Evolutionary conservation across 1,140 invertebrate genomes (phyloP).

Genomic region (Calliphora vicina): DNA sequence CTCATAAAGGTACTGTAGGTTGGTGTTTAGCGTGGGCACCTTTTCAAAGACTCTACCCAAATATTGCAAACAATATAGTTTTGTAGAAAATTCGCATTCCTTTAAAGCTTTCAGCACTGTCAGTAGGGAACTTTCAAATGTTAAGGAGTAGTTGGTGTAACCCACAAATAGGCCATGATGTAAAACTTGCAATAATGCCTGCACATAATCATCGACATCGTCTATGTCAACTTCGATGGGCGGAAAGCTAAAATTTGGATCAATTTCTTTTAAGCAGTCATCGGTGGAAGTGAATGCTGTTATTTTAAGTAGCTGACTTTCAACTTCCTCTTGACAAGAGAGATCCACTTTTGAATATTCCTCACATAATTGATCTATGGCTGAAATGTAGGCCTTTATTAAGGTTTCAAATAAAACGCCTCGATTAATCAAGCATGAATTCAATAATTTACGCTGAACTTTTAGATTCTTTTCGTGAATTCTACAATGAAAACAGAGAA

Average conservation of each 20-base stretch:
- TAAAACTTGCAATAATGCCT: slow-evolving; percentile 46
- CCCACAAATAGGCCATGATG: slow-evolving; percentile 49
- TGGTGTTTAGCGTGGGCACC: slow-evolving; percentile 18
- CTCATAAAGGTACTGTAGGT: slow-evolving; percentile 41
- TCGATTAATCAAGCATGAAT: slow-evolving; percentile 53
- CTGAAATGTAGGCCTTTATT: slow-evolving; percentile 47
- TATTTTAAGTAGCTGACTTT: not conserved
- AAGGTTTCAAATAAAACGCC: slow-evolving; percentile 49
- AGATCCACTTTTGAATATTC: not conserved
- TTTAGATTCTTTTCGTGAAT: slow-evolving; percentile 43
- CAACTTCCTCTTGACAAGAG: not conserved
- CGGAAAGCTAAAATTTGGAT: slow-evolving; percentile 45
- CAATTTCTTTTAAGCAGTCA: slow-evolving; percentile 47
- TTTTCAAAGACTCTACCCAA: slow-evolving; percentile 46
- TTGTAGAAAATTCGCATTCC: slow-evolving; percentile 51
- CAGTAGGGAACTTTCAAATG: slow-evolving; percentile 48
- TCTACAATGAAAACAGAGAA: slow-evolving; percentile 7
- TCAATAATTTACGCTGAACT: slow-evolving; percentile 51
- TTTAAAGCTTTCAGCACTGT: slow-evolving; percentile 49
- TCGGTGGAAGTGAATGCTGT: slow-evolving; percentile 41
- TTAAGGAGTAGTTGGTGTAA: slow-evolving; percentile 43
- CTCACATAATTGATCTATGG: slow-evolving; percentile 43
- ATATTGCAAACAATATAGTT: slow-evolving; percentile 48
- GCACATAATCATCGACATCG: slow-evolving; percentile 44
- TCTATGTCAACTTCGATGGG: slow-evolving; percentile 43